Evolutionary conservation across 2,888 invertebrate species (phyloP).

Genomic region (Timema cristinae): DNA sequence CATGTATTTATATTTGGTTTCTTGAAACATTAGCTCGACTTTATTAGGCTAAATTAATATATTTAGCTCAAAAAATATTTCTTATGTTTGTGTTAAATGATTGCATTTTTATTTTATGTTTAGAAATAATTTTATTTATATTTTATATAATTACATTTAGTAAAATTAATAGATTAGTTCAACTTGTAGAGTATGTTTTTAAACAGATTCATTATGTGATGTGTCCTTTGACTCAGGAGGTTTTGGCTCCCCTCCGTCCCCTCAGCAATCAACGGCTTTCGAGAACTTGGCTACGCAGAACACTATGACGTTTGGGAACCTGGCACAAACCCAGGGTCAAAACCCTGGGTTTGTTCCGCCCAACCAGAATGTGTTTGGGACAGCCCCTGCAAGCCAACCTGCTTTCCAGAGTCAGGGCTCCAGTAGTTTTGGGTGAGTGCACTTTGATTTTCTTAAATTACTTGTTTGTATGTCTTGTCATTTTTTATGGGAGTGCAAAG

Average conservation of each 20-base stretch:
- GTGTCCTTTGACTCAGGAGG: slow-evolving; percentile 13
- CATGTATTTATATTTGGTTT: too few relatives aligned
- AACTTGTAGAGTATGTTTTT: too few relatives aligned
- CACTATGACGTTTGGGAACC: slow-evolving; percentile 60
- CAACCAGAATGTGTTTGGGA: slow-evolving; percentile 22
- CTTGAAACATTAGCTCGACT: too few relatives aligned
- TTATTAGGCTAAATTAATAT: too few relatives aligned
- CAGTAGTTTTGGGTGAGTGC: slow-evolving; percentile 24
- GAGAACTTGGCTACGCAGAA: slow-evolving; percentile 60
- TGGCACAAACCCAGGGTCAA: slow-evolving; percentile 51
- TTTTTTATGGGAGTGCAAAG: too few relatives aligned
- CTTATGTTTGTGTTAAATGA: neutral
- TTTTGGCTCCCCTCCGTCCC: slow-evolving; percentile 39
- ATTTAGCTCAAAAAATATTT: too few relatives aligned
- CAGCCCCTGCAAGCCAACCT: slow-evolving; percentile 10
- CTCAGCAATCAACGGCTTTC: slow-evolving; percentile 56
- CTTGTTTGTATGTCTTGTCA: too few relatives aligned
- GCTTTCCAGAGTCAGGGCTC: slow-evolving; percentile 5
- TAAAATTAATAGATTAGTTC: too few relatives aligned
- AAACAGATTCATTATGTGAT: too few relatives aligned
- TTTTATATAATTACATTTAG: too few relatives aligned
- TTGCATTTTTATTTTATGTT: slow-evolving; percentile 9
- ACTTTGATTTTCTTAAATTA: too few relatives aligned
- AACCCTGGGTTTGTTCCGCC: slow-evolving; percentile 24
- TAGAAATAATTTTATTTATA: too few relatives aligned